Percentiles rank a stretch among this genome's conserved stretches.
These are phyloP conservation scores for Anoplius nigerrimus DNA, from an alignment of 2,888 invertebrate species.

Conservation along the genomic window DNA sequence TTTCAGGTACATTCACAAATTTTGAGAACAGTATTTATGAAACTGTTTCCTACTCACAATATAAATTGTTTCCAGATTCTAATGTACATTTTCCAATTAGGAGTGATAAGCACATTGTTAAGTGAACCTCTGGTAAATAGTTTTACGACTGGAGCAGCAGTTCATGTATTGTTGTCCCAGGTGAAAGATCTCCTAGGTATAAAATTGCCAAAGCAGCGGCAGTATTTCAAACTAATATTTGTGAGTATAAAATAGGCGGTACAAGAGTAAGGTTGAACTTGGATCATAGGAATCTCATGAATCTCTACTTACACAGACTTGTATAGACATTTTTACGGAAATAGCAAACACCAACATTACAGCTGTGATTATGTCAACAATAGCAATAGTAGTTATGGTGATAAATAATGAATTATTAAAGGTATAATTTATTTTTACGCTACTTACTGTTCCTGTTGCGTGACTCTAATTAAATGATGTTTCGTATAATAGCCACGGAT, in stretches of 20 bases:
- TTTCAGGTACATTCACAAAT: constrained; percentile 79
- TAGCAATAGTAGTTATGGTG: constrained; percentile 79
- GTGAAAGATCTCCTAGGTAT: constrained; percentile 80
- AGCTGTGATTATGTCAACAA: constrained; percentile 79
- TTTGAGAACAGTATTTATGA: neutral
- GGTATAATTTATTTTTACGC: constrained; percentile 67
- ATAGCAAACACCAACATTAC: constrained; percentile 79
- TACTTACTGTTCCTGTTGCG: neutral
- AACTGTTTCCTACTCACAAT: neutral
- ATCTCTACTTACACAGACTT: constrained; percentile 75
- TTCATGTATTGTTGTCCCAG: constrained; percentile 90
- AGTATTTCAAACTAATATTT: constrained; percentile 79
- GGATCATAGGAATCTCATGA: too few relatives aligned
- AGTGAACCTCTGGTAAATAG: constrained; percentile 91
- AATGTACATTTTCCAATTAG: constrained; percentile 86
- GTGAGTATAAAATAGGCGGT: constrained; percentile 70
- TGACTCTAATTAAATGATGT: neutral
- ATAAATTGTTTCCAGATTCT: constrained; percentile 78
- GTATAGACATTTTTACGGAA: constrained; percentile 78
- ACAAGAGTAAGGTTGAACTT: too few relatives aligned
- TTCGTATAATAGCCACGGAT: constrained; percentile 76
- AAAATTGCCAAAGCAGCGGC: constrained; percentile 77
- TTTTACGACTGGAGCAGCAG: constrained; percentile 91
- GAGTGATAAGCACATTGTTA: constrained; percentile 85
- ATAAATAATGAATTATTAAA: constrained; percentile 82